Evolutionary conservation across 2,888 invertebrate species (phyloP).

Genomic region (Caradrina kadenii): DNA sequence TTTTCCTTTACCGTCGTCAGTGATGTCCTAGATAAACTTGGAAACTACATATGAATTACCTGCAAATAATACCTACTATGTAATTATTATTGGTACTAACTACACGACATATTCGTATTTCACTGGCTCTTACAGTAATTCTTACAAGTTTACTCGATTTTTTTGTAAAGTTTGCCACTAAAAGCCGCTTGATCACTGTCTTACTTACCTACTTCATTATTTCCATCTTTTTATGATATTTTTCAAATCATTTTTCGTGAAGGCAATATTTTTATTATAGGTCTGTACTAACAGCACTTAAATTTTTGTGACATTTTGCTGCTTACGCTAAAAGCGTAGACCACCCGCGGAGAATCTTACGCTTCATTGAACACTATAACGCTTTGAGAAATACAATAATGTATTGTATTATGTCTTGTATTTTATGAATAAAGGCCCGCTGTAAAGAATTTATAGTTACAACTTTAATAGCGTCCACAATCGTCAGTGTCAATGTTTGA

Average conservation of each 20-base stretch:
- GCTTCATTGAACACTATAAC: conserved; percentile 25
- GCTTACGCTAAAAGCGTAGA: conserved; percentile 16
- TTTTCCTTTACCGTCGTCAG: too few relatives aligned
- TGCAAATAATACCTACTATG: background rate
- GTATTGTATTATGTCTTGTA: conserved; percentile 11
- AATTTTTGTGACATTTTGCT: conserved; percentile 27
- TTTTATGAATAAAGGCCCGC: background rate
- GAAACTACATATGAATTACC: too few relatives aligned
- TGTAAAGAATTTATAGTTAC: background rate
- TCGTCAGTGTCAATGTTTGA: conserved; percentile 15
- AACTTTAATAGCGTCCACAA: background rate
- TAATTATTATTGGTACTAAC: background rate
- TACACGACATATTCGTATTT: conserved; percentile 6
- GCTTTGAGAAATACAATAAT: conserved; percentile 29
- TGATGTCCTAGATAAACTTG: too few relatives aligned
- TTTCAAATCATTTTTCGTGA: background rate
- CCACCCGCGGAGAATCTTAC: conserved; percentile 28
- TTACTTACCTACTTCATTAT: background rate
- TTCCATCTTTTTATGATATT: background rate
- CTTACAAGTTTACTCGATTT: background rate
- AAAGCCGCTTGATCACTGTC: background rate
- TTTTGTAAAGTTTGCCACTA: background rate
- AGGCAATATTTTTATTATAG: background rate
- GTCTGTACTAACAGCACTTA: background rate
- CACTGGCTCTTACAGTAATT: background rate